A percentile compares a stretch with the other conserved stretches of the same genome.
These are phyloP conservation scores for Falco biarmicus DNA, from an alignment of 2,797 vertebrate genomes.

Conservation along the genomic window DNA sequence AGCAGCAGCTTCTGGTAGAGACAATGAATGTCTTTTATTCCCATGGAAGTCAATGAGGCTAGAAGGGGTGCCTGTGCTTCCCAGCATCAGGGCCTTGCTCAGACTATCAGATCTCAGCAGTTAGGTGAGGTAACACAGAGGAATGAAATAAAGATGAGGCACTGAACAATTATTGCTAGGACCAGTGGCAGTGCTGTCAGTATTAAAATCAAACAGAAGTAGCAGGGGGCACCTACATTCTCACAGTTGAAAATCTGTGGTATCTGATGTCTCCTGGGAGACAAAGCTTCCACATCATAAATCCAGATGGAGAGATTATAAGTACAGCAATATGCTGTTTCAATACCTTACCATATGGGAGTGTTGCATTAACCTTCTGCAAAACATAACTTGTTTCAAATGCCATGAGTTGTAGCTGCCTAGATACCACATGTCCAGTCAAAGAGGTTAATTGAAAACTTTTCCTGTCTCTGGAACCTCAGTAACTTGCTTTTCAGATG, in stretches of 20 bases:
- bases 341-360: not conserved
- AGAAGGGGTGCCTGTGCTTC: not conserved
- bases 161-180: not conserved
- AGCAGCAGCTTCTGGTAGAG: not conserved
- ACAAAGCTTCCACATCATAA: not conserved
- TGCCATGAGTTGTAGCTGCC: not conserved
- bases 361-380: not conserved
- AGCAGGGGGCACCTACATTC: not conserved
- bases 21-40: not conserved
- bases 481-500: not conserved
- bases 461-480: not conserved
- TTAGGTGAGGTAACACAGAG: not conserved
- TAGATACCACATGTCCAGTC: not conserved
- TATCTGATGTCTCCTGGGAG: not conserved
- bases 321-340: not conserved
- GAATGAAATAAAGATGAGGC: not conserved
- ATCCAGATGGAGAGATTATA: not conserved
- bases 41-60: not conserved
- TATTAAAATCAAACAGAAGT: not conserved
- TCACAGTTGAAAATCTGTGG: not conserved
- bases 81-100: not conserved
- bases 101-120: not conserved
- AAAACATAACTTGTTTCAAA: not conserved
- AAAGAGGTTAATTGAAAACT: slow-evolving; percentile 14
- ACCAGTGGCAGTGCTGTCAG: not conserved